Conservation (phyloP, 23 tunicate genomes). For the Botrylloides violaceus region DNA sequence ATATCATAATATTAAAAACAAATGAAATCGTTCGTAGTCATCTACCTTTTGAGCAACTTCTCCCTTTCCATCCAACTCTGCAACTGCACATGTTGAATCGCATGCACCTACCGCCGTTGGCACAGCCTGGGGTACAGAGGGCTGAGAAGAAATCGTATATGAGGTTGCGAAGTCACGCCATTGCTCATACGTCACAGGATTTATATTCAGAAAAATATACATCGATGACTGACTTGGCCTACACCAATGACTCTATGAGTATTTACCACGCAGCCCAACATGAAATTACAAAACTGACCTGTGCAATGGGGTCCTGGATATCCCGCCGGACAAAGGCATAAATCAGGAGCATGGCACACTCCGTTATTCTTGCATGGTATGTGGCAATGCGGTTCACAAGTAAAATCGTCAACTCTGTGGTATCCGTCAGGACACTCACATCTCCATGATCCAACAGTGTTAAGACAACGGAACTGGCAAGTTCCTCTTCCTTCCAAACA, state of each 20-base stretch:
- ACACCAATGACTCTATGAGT: no score
- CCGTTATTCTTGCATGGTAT: conserved; percentile 72
- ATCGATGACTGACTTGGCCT: no score
- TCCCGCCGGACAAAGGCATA: conserved; percentile 62
- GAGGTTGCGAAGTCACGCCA: no score
- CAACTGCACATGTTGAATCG: conserved; percentile 73
- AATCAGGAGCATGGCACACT: conserved; percentile 55
- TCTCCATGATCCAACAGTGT: conserved; percentile 66
- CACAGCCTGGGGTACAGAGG: conserved; percentile 52
- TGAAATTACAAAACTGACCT: background rate
- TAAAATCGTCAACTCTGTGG: conserved; percentile 35
- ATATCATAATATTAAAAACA: background rate
- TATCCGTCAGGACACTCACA: conserved; percentile 82
- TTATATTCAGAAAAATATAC: no score
- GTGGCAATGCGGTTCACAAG: conserved; percentile 65
- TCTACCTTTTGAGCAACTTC: conserved; percentile 59
- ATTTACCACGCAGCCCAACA: no score
- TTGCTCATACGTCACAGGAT: no score
- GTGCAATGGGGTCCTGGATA: conserved; percentile 31
- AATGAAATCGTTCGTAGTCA: background rate
- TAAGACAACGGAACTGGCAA: conserved; percentile 66
- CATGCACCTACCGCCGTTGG: conserved; percentile 77
- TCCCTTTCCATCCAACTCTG: conserved; percentile 56
- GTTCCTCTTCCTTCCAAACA: conserved; percentile 56
- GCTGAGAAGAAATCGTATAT: conserved; percentile 18